A percentile compares a stretch with the other conserved stretches of the same genome.
Evolutionary conservation across 35 echinoderm and acorn worm species (phyloP).

Genomic region (Diadema setosum): DNA sequence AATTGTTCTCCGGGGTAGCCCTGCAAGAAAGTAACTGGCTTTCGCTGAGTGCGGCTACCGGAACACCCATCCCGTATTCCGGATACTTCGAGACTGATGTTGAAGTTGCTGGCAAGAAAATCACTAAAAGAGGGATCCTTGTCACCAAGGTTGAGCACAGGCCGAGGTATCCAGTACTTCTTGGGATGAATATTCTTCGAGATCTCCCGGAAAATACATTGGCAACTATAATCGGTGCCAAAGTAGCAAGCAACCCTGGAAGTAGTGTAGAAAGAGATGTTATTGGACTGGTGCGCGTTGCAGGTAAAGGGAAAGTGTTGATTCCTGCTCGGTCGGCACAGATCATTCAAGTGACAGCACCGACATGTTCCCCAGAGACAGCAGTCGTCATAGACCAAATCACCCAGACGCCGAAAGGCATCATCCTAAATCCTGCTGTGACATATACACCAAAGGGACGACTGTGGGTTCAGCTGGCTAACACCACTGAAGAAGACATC

Average conservation of each 20-base stretch:
- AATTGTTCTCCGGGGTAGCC: background rate
- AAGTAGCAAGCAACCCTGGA: background rate
- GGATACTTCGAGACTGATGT: slow-evolving; percentile 28
- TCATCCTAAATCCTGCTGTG: background rate
- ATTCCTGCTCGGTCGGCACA: background rate
- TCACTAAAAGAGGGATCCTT: background rate
- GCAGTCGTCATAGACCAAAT: background rate
- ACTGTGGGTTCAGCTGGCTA: background rate
- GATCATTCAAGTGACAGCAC: background rate
- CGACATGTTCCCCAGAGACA: background rate
- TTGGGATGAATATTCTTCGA: slow-evolving; percentile 11
- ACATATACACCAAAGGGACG: background rate
- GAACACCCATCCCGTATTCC: slow-evolving; percentile 27
- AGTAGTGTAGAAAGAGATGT: background rate
- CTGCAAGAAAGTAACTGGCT: slow-evolving; percentile 10
- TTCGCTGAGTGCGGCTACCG: slow-evolving; percentile 19
- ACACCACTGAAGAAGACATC: background rate
- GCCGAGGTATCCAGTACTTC: background rate
- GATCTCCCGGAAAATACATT: background rate
- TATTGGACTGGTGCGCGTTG: background rate
- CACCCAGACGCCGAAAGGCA: background rate
- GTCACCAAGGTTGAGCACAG: background rate
- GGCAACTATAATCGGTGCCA: background rate
- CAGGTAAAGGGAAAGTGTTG: slow-evolving; percentile 1
- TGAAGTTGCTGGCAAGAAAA: background rate